Base-by-base conservation (phyloP, 2,113 vertebrate species). In the Raja brachyura region DNA sequence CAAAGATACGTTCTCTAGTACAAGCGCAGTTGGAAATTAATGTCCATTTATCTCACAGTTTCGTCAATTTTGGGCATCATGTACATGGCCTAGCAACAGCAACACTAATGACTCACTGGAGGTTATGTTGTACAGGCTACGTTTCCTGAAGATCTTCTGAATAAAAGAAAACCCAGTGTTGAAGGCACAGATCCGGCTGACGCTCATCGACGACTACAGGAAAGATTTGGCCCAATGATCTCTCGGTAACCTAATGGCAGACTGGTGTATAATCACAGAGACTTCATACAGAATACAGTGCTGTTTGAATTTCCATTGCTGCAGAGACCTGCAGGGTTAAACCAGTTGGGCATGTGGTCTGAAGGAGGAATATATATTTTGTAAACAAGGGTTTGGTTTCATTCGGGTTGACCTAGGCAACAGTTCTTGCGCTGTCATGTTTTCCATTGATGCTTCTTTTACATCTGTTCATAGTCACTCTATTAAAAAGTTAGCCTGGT, bases 381-480 rank as follows among this genome's bases (percentile, higher is more conserved):
- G 59, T 88, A 88, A 66, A 61, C 83, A 88, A 31, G 59, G 28
- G 28, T 31, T 88, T 88, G 83, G 83, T 88, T 66, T 3, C 3
- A 10, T 83, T 66, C 6, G 61, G 70, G 18, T 22, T 73, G 70
- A 73, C 18, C 70, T 20, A 88, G 63, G n/a, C 28, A 63, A 88
- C 63, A 28, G 83, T 31, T 14, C 59, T 63, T 63, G 59, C 18
- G n/a, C 59, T 31, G 83, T 88, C 83, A 63, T 18, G 28, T 88
- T 88, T 86, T 66, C 83, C 83, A 88, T 20, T 31, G 11, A 66
- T 88, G 83, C 83, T 63, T 63, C 79, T 83, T 86, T 63, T 88
- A 31, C 59, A 88, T 63, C 28, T 66, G 83, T 31, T 86, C 28
- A 88, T 14, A 5, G 5, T 88, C n/a, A 66, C 28, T 14, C 5